Evolutionary conservation across 2,797 vertebrate species (phyloP).

Genomic region (Mus minutoides): DNA sequence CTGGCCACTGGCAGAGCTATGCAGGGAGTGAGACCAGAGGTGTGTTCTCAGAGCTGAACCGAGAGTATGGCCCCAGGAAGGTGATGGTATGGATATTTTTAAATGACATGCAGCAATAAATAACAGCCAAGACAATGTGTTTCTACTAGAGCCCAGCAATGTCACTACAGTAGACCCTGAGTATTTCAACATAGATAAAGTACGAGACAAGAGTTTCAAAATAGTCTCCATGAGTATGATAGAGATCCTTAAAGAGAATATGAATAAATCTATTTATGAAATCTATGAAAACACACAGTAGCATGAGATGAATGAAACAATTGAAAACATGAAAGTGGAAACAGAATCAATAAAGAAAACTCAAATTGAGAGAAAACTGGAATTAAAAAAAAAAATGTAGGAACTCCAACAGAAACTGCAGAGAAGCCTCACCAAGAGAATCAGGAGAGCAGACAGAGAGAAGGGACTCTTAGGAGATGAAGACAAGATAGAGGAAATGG

Average conservation of each 20-base stretch:
- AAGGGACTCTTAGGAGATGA: neutral
- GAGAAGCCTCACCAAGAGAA: neutral
- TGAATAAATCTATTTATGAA: neutral
- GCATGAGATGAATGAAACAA: neutral
- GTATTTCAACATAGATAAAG: neutral
- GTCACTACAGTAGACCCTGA: neutral
- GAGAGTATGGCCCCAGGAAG: too few relatives aligned
- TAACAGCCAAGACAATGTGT: neutral
- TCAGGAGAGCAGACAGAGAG: neutral
- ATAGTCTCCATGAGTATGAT: neutral
- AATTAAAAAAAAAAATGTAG: too few relatives aligned
- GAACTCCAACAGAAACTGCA: too few relatives aligned
- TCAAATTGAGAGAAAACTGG: neutral
- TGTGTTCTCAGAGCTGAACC: too few relatives aligned
- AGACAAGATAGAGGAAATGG: neutral
- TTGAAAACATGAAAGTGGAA: neutral
- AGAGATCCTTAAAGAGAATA: neutral
- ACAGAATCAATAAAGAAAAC: neutral
- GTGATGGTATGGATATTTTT: too few relatives aligned
- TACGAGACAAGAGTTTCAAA: neutral
- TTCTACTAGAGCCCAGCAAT: neutral
- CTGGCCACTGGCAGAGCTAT: too few relatives aligned
- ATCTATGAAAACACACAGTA: neutral
- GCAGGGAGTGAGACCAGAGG: too few relatives aligned
- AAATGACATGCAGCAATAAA: neutral